phyloP scores from a whole-genome alignment of 2,113 vertebrate species.

The Daubentonia madagascariensis region DNA sequence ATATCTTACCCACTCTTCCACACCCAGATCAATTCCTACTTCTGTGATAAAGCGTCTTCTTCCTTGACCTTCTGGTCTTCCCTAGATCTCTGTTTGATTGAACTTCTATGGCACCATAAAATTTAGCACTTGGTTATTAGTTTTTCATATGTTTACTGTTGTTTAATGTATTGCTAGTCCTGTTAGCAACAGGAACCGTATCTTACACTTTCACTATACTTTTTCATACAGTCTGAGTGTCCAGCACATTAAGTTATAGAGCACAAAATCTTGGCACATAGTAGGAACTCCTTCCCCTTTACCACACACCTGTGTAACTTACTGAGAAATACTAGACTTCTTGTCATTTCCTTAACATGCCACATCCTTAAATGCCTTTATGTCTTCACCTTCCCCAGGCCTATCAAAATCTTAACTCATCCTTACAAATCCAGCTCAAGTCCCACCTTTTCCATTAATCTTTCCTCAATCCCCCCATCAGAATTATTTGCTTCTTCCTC shows the following conservation, averaged over 20 bases:
- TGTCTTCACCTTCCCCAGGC: background rate
- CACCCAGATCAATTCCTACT: background rate
- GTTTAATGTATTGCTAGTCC: background rate
- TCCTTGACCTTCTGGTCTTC: background rate
- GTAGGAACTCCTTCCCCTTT: background rate
- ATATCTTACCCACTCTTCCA: background rate
- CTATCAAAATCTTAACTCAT: background rate
- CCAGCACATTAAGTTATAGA: background rate
- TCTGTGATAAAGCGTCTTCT: background rate
- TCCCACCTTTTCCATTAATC: background rate
- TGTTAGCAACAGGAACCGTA: background rate
- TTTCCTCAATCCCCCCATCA: background rate
- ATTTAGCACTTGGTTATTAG: background rate
- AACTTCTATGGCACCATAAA: background rate
- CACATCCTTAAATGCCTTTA: background rate
- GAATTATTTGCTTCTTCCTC: conserved; percentile 9
- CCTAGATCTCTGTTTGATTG: background rate
- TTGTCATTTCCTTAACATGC: background rate
- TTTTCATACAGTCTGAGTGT: background rate
- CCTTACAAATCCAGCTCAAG: background rate
- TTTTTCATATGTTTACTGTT: background rate
- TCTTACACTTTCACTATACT: background rate
- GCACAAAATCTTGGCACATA: background rate
- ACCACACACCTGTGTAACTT: background rate
- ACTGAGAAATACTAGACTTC: background rate